These are phyloP conservation scores for Poecilobothrus nobilitatus DNA, from an alignment of 2,888 invertebrate species.

Conservation along the genomic window DNA sequence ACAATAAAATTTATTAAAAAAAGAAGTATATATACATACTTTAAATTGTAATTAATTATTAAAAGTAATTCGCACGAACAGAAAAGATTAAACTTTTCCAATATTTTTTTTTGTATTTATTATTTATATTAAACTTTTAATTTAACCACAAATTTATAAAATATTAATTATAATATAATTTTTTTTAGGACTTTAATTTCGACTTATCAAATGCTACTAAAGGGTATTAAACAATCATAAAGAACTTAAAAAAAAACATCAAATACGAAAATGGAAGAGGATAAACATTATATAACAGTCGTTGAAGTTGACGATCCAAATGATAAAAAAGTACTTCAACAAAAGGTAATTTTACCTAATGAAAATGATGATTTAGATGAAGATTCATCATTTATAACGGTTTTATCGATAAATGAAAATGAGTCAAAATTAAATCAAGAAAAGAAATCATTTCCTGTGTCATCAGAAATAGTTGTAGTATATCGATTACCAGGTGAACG, in stretches of 20 bases:
- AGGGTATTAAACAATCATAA: background rate
- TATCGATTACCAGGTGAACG: slow-evolving; percentile 82
- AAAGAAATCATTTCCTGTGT: slow-evolving; percentile 8
- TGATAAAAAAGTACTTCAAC: slow-evolving; percentile 29
- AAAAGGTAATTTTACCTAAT: slow-evolving; percentile 33
- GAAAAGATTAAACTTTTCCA: too few relatives aligned
- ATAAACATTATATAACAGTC: slow-evolving; percentile 55
- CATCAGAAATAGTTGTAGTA: slow-evolving; percentile 63
- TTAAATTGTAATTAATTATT: too few relatives aligned
- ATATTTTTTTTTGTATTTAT: too few relatives aligned
- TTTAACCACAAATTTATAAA: too few relatives aligned
- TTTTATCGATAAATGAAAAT: slow-evolving; percentile 50
- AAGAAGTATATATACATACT: too few relatives aligned
- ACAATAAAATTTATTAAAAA: too few relatives aligned
- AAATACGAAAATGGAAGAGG: slow-evolving; percentile 38
- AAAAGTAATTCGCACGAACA: too few relatives aligned
- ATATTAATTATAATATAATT: too few relatives aligned
- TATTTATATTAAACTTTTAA: too few relatives aligned
- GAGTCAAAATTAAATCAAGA: slow-evolving; percentile 22
- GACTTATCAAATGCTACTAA: background rate
- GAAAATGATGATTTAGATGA: slow-evolving; percentile 33
- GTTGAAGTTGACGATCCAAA: slow-evolving; percentile 50
- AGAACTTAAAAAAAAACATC: slow-evolving; percentile 14
- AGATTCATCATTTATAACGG: slow-evolving; percentile 50
- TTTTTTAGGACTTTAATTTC: background rate